Base-by-base conservation (phyloP, 2,888 invertebrate genomes). In the Eilema caniola region DNA sequence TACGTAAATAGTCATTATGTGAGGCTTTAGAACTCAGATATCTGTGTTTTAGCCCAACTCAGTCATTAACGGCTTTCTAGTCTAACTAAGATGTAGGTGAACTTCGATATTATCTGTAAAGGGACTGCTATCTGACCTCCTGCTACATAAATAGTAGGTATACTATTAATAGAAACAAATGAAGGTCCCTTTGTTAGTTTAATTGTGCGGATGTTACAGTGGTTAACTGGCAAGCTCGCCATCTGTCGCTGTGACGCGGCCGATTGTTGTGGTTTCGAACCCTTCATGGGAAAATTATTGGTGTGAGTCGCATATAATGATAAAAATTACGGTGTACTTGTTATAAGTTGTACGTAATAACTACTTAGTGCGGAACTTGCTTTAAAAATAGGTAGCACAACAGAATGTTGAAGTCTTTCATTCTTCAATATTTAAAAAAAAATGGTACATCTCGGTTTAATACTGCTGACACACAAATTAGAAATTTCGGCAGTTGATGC, bases 201-300 rank as follows among this genome's bases (percentile, higher is more conserved):
- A 53, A 53, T n/a, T 53, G 53, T n/a, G n/a, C 53, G 20, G 47
- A 47, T 53, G 53, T 53, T 53, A 10, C 53, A n/a, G 53, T 16
- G 20, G 20, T n/a, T 53, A n/a, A n/a, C n/a, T 53, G n/a, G n/a
- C n/a, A n/a, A n/a, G 7, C 20, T n/a, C 20, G 10, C 53, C 20
- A 53, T n/a, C 53, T 53, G 53, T 53, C 47, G 47, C 16, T 53
- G 53, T 47, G 47, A 1, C n/a, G 53, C 53, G n/a, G 53, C 16
- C 53, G 47, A 53, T n/a, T 53, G 53, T 53, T 53, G 53, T 53
- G 53, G 53, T 53, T 53, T n/a, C 10, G 53, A 53, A n/a, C 53
- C 53, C 53, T n/a, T 53, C 53, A 53, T 53, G 53, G 53, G 53
- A 53, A 53, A 53, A 53, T 53, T 53, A 53, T 53, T 53, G 53